Percentiles rank a stretch among this genome's conserved stretches.
These are phyloP conservation scores for Sebastes itinus DNA, from an alignment of 2,797 vertebrate species.

Conservation along the genomic window DNA sequence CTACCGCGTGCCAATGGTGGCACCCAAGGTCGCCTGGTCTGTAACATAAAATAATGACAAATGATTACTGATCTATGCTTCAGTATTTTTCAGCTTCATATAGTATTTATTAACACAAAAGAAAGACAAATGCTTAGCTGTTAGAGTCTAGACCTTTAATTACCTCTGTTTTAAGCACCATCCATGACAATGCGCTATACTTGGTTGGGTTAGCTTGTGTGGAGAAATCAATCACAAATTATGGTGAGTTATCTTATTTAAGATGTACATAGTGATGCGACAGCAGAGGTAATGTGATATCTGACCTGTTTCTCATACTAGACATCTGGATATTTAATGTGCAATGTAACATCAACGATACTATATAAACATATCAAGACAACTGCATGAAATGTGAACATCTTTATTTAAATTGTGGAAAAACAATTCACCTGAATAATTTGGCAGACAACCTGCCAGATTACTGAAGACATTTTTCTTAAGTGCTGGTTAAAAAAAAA, in stretches of 20 bases:
- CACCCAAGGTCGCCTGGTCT: neutral
- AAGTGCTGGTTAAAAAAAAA: conserved; percentile 80
- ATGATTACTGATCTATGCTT: neutral
- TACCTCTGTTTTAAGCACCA: neutral
- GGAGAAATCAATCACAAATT: neutral
- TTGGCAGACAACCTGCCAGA: conserved; percentile 68
- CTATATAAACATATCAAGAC: conserved; percentile 27
- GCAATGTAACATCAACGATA: neutral
- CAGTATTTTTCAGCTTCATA: neutral
- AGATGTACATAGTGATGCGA: neutral
- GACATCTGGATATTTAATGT: neutral
- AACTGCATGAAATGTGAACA: conserved; percentile 25
- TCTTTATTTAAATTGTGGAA: conserved; percentile 86
- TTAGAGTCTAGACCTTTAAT: neutral
- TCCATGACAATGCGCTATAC: neutral
- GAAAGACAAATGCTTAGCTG: neutral
- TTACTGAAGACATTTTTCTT: conserved; percentile 74
- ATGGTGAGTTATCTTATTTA: neutral
- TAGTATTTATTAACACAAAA: neutral
- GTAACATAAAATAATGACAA: neutral
- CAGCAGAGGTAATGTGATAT: neutral
- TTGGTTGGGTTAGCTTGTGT: neutral
- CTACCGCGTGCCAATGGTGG: neutral
- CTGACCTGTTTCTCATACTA: neutral
- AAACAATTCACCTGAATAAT: conserved; percentile 79